A percentile compares a stretch with the other conserved stretches of the same genome.
Evolutionary conservation across 1,140 invertebrate species (phyloP).

Genomic region (Apis laboriosa): DNA sequence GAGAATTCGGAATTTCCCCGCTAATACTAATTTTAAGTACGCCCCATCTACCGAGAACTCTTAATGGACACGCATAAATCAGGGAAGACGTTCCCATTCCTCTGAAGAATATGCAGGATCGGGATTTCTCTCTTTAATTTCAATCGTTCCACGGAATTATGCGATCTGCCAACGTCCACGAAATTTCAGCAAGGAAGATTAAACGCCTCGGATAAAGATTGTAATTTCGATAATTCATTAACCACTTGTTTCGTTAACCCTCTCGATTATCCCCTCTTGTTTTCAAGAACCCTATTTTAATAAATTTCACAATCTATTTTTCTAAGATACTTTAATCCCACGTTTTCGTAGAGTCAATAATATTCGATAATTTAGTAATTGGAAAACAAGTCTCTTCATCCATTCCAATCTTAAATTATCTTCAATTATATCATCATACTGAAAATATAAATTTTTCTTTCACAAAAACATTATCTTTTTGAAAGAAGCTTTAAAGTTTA

Average conservation of each 20-base stretch:
- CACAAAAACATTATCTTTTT: too few species aligned
- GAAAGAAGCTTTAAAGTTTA: too few species aligned
- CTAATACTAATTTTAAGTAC: constrained; percentile 31
- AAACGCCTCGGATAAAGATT: background rate
- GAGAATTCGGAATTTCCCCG: background rate
- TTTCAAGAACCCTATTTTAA: background rate
- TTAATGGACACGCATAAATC: constrained; percentile 35
- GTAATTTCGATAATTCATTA: constrained; percentile 11
- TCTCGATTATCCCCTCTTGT: background rate
- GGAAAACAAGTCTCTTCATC: too few species aligned
- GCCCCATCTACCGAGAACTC: background rate
- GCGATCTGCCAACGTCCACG: background rate
- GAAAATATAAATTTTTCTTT: too few species aligned
- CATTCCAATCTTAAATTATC: too few species aligned
- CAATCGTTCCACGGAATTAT: constrained; percentile 12
- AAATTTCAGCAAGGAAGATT: background rate
- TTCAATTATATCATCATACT: too few species aligned
- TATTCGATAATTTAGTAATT: too few species aligned
- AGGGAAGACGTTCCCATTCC: constrained; percentile 22
- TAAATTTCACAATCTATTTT: background rate
- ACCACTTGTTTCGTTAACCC: constrained; percentile 14
- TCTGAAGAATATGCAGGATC: constrained; percentile 14
- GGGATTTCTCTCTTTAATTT: constrained; percentile 34
- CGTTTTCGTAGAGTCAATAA: too few species aligned
- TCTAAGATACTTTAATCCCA: too few species aligned